Evolutionary conservation across 2,113 vertebrate genomes (phyloP), one percentile per base, ranked within the genome.

Genomic region (Eudorcas thomsonii): DNA sequence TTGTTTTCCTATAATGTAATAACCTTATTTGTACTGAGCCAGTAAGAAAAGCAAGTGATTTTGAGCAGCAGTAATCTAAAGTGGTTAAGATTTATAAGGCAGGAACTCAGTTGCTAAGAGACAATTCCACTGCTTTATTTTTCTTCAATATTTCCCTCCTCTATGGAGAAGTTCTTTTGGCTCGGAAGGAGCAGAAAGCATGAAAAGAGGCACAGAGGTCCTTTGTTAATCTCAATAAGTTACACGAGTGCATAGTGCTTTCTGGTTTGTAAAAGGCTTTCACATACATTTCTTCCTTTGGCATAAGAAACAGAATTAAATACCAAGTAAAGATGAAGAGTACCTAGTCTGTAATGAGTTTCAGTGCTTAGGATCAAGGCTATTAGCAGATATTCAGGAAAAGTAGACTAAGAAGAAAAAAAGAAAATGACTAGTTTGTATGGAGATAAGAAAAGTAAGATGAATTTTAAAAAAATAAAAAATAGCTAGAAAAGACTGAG

Each of bases 21-120:
- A 97, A 97, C 89, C 82, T 94, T 95, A 97, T 98, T 97, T 96
- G 71, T 85, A 98, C 96, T 90, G 85, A 95, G 89, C 52, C 88
- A 90, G 78, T 95, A 97, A 95, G 93, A 98, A 95, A 97, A 97
- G 94, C 85, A 91, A 98, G 88, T 96, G 94, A 91, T 96, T 97
- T 39, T 97, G 94, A 95, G 91, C 94, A 91, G 80, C 94, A 95
- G 96, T 91, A 93, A 95, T 96, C 78, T 97, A 93, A 97, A 92
- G 80, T 91, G 86, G 89, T 90, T 82, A 89, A 94, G 94, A 98
- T 98, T 98, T 98, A 98, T 97, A 98, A 97, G 82, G 91, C 90
- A 97, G 3, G 28, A 97, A 95, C 89, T 97, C 78, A 62, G 97
- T 98, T 98, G 98, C 98, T 98, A 97, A 98, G 97, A 97, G 91